Evolutionary conservation across 1,140 invertebrate genomes (phyloP), one percentile per base, ranked within the genome.

Genomic region (Drosophila kepulauana): DNA sequence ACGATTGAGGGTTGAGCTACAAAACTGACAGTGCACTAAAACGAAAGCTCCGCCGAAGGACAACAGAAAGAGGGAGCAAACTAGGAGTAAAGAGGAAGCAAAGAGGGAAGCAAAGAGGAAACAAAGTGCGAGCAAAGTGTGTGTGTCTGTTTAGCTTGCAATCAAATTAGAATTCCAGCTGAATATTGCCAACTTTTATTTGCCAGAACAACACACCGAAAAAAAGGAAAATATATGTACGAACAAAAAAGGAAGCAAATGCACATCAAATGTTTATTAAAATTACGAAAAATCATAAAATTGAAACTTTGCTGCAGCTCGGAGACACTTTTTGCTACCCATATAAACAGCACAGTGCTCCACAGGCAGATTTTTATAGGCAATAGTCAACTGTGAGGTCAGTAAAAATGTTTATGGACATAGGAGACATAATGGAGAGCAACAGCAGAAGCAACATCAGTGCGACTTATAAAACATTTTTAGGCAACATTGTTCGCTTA

Each of bases 111-210:
- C 1, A 11, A 1, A 46, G 45, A 46, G 30, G 52, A 2, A 11
- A 5, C 5, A 11, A 16, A 13, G 5, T 1, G 20, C 3, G 20
- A 25, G 3, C 20, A 25, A 25, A 25, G 3, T 25, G 20, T 25
- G 51, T 13, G 8, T 48, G 3, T 62, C 65, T 69, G 35, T 70
- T 70, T 70, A 62, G 66, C 66, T 16, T 48, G 72, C 72, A 70
- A 75, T 75, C 72, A 75, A 75, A 70, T 70, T 63, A 75, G 63
- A 66, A 72, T 58, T 66, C 41, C 68, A 65, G 15, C 62, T 30
- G 61, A 57, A 57, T 57, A 56, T 58, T 66, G 63, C 43, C 63
- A 33, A 64, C 13, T 69, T 75, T 75, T 63, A 69, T 75, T 68
- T 61, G 45, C 1, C n/a, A 16, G 6, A 2, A n/a, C n/a, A n/a